phyloP scores from a whole-genome alignment of 2,113 vertebrate species.

The Butorides virescens region DNA sequence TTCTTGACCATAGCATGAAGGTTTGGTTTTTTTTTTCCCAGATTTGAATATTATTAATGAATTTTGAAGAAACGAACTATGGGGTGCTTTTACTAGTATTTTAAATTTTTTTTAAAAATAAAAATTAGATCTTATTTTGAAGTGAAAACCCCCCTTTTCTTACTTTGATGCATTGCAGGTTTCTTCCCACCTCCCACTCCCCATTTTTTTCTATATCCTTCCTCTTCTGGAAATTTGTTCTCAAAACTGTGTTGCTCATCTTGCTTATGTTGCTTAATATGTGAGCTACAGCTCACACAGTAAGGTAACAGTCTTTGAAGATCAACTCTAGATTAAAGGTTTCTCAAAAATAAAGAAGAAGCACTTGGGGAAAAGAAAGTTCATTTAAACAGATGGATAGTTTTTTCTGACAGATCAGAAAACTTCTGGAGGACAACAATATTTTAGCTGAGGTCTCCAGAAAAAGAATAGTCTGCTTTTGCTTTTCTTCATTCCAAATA shows the following conservation, averaged over 20 bases:
- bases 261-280: background rate
- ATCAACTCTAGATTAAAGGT: background rate
- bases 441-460: background rate
- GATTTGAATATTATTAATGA: background rate
- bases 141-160: background rate
- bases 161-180: background rate
- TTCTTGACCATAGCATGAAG: background rate
- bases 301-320: background rate
- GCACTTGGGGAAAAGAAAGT: background rate
- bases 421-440: background rate
- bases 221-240: background rate
- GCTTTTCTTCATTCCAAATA: background rate
- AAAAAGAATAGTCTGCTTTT: background rate
- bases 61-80: background rate
- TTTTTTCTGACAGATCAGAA: background rate
- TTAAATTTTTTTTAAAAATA: no score
- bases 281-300: background rate
- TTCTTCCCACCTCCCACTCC: background rate
- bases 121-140: background rate
- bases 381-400: background rate
- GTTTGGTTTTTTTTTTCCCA: rapidly evolving
- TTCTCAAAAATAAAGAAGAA: background rate
- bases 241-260: background rate
- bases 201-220: background rate
- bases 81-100: background rate